Conservation (phyloP, 2,797 vertebrate species). For the Chaunax sp. region DNA sequence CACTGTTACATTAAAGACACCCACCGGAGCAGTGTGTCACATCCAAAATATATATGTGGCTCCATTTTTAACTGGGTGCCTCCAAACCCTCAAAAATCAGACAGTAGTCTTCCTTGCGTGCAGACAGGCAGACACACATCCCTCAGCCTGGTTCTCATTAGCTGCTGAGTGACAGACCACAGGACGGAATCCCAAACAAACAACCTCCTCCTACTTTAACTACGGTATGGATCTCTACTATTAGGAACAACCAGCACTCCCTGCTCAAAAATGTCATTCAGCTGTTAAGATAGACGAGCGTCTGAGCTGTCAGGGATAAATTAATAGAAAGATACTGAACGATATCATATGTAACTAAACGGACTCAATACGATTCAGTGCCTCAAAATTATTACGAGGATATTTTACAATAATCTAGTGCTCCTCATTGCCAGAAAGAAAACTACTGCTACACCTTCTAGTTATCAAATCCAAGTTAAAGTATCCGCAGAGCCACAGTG, state of each 20-base stretch:
- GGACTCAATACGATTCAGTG: too few relatives aligned
- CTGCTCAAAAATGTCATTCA: neutral
- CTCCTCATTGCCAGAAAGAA: too few relatives aligned
- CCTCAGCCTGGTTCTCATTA: slow-evolving; percentile 47
- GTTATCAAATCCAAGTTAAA: neutral
- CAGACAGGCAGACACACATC: slow-evolving; percentile 26
- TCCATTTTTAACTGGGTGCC: slow-evolving; percentile 23
- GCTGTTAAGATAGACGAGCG: neutral
- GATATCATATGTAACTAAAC: too few relatives aligned
- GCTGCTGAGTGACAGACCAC: slow-evolving; percentile 23
- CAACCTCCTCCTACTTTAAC: neutral
- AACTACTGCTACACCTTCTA: too few relatives aligned
- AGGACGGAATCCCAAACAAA: slow-evolving; percentile 20
- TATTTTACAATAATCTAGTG: too few relatives aligned
- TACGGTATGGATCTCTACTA: neutral
- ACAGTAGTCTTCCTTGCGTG: slow-evolving; percentile 20
- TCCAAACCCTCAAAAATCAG: slow-evolving; percentile 47
- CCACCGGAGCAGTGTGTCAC: slow-evolving; percentile 31
- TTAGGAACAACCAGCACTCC: neutral
- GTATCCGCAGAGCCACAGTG: neutral
- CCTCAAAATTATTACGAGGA: too few relatives aligned
- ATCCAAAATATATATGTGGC: slow-evolving; percentile 44
- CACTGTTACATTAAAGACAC: slow-evolving; percentile 27
- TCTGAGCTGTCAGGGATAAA: too few relatives aligned
- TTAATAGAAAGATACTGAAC: too few relatives aligned